These are phyloP conservation scores for Aphelocoma coerulescens DNA, from an alignment of 2,113 vertebrate genomes.

Conservation along the genomic window DNA sequence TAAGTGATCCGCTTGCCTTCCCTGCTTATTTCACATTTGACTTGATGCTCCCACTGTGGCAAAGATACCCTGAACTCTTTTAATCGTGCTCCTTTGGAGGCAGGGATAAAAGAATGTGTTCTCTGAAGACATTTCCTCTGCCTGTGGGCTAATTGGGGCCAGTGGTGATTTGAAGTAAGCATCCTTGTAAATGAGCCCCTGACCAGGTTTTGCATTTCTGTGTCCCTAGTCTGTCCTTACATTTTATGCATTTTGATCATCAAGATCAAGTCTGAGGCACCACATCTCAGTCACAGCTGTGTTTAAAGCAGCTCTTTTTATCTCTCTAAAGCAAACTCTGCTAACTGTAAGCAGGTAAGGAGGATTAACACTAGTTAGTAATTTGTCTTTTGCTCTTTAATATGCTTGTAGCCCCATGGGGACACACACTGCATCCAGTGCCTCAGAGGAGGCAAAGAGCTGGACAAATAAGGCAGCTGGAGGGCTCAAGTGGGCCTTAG, in stretches of 20 bases:
- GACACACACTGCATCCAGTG: background rate
- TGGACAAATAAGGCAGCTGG: background rate
- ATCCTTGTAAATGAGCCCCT: background rate
- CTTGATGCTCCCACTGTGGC: background rate
- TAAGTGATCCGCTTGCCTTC: background rate
- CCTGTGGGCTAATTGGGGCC: background rate
- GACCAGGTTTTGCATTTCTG: background rate
- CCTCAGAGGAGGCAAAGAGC: background rate
- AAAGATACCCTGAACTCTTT: background rate
- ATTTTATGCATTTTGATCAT: background rate
- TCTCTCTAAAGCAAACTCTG: background rate
- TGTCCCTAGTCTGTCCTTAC: background rate
- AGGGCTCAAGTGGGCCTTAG: background rate
- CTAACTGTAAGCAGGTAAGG: background rate
- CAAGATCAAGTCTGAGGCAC: background rate
- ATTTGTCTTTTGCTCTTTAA: background rate
- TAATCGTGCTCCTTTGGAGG: background rate
- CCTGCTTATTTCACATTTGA: constrained; percentile 1
- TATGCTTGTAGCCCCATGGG: background rate
- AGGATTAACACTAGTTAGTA: background rate
- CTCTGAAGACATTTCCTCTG: background rate
- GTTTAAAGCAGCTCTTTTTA: background rate
- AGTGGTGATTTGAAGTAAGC: background rate
- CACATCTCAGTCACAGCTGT: background rate
- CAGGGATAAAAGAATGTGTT: background rate